phyloP scores from a whole-genome alignment of 2,888 invertebrate species.

The Prostheceraeus crozeri region DNA sequence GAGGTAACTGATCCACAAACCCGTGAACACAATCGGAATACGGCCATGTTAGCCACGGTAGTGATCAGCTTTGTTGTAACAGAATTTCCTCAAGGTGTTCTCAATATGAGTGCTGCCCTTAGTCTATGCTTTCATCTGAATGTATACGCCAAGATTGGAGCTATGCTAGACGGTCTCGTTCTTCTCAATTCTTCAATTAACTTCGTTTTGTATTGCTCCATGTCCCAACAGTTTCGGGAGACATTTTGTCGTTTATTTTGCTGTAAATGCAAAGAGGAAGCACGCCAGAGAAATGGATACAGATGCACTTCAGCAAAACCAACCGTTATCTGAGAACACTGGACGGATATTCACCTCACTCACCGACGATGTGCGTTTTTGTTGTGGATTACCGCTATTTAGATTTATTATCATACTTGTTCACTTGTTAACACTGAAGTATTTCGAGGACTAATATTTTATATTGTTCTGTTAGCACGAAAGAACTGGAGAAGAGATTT shows the following conservation, averaged over 20 bases:
- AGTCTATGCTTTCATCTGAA: neutral
- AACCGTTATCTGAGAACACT: no score
- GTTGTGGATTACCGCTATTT: no score
- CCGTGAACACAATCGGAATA: constrained; percentile 26
- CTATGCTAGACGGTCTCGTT: constrained; percentile 30
- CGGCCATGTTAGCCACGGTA: constrained; percentile 31
- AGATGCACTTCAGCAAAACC: no score
- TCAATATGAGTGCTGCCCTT: constrained; percentile 27
- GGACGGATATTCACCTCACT: no score
- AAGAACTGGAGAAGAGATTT: no score
- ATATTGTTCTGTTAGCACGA: no score
- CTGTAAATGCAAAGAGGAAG: no score
- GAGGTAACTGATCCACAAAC: neutral
- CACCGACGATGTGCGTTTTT: no score
- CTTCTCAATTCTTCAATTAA: constrained; percentile 34
- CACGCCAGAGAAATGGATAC: no score
- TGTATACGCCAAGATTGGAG: constrained; percentile 30
- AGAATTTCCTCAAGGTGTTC: constrained; percentile 34
- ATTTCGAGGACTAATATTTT: no score
- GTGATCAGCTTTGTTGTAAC: constrained; percentile 36
- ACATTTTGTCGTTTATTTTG: constrained; percentile 30
- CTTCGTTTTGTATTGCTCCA: constrained; percentile 34
- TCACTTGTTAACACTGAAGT: no score
- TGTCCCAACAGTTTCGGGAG: constrained; percentile 32
- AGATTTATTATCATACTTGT: no score